phyloP scores from a whole-genome alignment of 2,888 invertebrate species.

The Cryptus armator region DNA sequence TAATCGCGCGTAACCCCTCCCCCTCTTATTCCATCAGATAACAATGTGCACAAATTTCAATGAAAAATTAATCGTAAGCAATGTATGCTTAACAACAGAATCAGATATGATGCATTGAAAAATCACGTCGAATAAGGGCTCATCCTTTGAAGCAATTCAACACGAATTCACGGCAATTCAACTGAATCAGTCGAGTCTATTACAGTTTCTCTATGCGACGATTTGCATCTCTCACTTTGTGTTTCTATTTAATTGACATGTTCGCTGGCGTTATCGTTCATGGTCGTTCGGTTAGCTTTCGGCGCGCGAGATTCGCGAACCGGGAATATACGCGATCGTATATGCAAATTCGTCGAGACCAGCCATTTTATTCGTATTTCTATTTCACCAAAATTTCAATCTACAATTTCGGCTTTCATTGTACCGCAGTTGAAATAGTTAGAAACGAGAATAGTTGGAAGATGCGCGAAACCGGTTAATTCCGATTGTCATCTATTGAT shows the following conservation, averaged over 20 bases:
- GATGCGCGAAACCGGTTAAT: conserved; percentile 3
- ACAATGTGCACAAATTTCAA: conserved; percentile 26
- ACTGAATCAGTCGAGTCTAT: background rate
- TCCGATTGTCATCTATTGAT: conserved; percentile 19
- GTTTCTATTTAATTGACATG: background rate
- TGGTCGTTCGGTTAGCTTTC: too few relatives aligned
- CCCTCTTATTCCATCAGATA: conserved; percentile 37
- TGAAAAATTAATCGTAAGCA: conserved; percentile 42
- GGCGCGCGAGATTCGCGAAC: too few relatives aligned
- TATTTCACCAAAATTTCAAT: conserved; percentile 35
- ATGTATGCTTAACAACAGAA: background rate
- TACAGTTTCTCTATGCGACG: background rate
- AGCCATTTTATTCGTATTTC: background rate
- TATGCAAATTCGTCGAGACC: too few relatives aligned
- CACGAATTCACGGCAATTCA: too few relatives aligned
- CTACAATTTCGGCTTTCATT: conserved; percentile 2
- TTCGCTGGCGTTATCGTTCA: too few relatives aligned
- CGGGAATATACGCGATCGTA: too few relatives aligned
- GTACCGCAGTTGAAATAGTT: background rate
- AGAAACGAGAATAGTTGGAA: background rate
- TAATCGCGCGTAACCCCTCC: conserved; percentile 28
- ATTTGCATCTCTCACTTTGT: background rate
- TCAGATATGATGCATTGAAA: background rate
- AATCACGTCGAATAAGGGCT: background rate
- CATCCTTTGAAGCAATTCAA: background rate